A percentile compares a stretch with the other conserved stretches of the same genome.
phyloP scores from a whole-genome alignment of 2,113 vertebrate genomes.

The Python bivittatus region DNA sequence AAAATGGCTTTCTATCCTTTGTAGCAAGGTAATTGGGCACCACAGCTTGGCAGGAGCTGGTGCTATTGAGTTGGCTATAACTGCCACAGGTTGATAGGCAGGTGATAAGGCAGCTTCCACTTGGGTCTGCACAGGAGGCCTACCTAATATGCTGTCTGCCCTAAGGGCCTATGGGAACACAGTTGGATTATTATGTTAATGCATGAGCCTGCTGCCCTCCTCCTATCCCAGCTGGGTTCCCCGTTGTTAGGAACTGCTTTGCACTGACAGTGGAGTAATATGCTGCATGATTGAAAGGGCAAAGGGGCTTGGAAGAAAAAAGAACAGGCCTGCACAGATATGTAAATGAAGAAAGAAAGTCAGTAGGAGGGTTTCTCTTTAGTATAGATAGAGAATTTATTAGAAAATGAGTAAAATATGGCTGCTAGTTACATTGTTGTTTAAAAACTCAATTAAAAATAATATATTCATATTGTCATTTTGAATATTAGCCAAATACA shows the following conservation, averaged over 20 bases:
- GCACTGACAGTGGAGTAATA: constrained; percentile 99
- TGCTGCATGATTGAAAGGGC: constrained; percentile 99
- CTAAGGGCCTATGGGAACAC: constrained; percentile 91
- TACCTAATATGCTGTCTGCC: constrained; percentile 98
- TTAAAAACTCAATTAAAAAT: constrained; percentile 55
- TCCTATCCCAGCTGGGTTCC: constrained; percentile 97
- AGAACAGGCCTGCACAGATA: constrained; percentile 82
- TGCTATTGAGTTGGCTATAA: constrained; percentile 62
- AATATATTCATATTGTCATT: constrained; percentile 59
- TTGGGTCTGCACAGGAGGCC: constrained; percentile 82
- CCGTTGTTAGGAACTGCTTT: constrained; percentile 97
- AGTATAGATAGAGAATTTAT: constrained; percentile 64
- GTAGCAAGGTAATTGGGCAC: constrained; percentile 68
- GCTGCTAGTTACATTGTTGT: constrained; percentile 62
- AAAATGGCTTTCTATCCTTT: constrained; percentile 59
- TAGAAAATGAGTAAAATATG: constrained; percentile 63
- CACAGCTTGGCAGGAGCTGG: constrained; percentile 67
- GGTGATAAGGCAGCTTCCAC: constrained; percentile 80
- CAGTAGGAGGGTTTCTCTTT: constrained; percentile 60
- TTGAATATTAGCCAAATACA: constrained; percentile 29
- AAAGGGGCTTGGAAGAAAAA: constrained; percentile 87
- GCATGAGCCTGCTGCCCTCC: constrained; percentile 96
- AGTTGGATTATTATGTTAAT: constrained; percentile 99
- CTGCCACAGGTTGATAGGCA: constrained; percentile 93
- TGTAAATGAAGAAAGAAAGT: constrained; percentile 83